Evolutionary conservation across 2,888 invertebrate species (phyloP), one percentile per base, ranked within the genome.

Genomic region (Punctoribates punctum): DNA sequence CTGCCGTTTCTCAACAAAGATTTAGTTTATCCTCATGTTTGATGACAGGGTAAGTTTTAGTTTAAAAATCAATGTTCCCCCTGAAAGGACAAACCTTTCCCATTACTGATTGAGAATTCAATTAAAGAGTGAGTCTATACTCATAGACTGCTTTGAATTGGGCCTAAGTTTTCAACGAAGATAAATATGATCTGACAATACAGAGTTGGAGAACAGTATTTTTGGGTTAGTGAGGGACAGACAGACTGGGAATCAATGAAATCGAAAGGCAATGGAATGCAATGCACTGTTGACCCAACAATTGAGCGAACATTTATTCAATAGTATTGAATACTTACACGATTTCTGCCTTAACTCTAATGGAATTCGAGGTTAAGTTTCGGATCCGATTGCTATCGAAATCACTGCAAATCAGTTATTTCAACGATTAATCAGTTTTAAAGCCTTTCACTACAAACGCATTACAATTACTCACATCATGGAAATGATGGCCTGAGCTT

Each of bases 361-460:
- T 73, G 13, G 80, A 79, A 51, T 75, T 73, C 2, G 77, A 75
- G 25, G 79, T 78, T n/a, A 79, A 73, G 29, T 78, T 79, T 11
- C 75, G 73, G 23, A 78, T 80, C 8, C 76, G 76, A 74, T 79
- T 80, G 67, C 79, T 80, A 73, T 80, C 80, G 57, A 80, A 79
- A 73, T 80, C 80, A 34, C 80, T 80, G 38, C 9, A 73, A 77
- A 67, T 17, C 57, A 77, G 57, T 29, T 48, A 48, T 8, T 48
- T 48, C 13, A 13, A 48, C 48, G n/a, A 48, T 17, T 8, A 11
- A 48, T 13, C 48, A 38, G 15, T 46, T 42, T 38, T 73, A 27
- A 1, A 48, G 3, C 2, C 6, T 2, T 48, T 48, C 13, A 48
- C 34, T 15, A 0, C 74, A 75, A 48, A 25, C 51, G 34, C n/a